A percentile compares a stretch with the other conserved stretches of the same genome.
Conservation (phyloP, 2,113 vertebrate genomes). For the Antigone vipio region DNA sequence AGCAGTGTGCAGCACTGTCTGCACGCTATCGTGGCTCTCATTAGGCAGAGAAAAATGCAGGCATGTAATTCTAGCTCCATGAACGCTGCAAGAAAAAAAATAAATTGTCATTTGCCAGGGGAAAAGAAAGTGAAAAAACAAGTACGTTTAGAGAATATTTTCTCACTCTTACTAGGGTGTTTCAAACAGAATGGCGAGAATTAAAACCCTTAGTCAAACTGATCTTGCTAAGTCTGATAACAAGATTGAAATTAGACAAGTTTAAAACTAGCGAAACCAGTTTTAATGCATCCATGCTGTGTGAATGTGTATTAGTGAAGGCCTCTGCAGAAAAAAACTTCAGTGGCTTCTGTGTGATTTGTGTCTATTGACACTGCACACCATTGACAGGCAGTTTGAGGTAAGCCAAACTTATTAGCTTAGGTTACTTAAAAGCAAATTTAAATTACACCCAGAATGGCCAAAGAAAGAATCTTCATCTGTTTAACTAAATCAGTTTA, state of each 20-base stretch:
- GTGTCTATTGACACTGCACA: neutral
- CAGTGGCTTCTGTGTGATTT: neutral
- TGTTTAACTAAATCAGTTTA: neutral
- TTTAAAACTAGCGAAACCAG: neutral
- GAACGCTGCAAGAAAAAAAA: neutral
- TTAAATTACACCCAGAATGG: neutral
- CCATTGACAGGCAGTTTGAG: rapidly evolving
- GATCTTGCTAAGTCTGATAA: neutral
- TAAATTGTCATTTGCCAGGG: neutral
- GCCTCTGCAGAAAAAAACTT: neutral
- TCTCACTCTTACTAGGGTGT: neutral
- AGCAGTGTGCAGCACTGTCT: neutral
- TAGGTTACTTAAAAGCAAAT: neutral
- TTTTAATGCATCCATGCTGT: neutral
- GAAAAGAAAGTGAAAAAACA: neutral
- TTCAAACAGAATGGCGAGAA: neutral
- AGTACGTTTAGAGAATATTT: neutral
- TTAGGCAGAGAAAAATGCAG: neutral
- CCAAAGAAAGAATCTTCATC: neutral
- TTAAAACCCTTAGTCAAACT: neutral
- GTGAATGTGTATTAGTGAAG: neutral
- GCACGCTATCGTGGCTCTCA: neutral
- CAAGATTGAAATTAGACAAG: neutral
- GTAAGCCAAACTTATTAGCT: neutral
- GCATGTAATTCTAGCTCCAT: neutral